Evolutionary conservation across 1,140 invertebrate species (phyloP).

Genomic region (Brachionus angularis): DNA sequence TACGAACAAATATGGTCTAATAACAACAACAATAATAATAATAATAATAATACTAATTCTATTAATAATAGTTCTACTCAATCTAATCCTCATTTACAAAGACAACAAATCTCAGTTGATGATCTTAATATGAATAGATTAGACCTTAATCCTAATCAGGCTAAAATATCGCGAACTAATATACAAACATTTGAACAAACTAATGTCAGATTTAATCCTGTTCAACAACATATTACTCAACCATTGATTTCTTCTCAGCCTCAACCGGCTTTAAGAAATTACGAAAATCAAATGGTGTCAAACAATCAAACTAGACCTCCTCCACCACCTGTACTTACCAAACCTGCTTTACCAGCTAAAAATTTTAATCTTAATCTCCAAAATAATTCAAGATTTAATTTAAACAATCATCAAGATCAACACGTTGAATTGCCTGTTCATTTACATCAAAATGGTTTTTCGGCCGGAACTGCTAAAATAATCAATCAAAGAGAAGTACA

Average conservation of each 20-base stretch:
- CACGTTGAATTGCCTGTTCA: neutral
- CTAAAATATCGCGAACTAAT: conserved; percentile 11
- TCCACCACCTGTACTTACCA: neutral
- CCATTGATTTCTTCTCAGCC: neutral
- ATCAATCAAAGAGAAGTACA: conserved; percentile 9
- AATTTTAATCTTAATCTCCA: conserved; percentile 30
- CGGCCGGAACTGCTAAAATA: neutral
- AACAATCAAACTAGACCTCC: neutral
- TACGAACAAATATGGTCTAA: conserved; percentile 39
- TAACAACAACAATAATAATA: too few species aligned
- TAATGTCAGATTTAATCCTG: neutral
- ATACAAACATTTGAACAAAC: neutral
- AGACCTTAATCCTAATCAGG: neutral
- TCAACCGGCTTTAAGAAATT: neutral
- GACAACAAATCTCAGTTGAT: conserved; percentile 18
- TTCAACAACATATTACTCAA: neutral
- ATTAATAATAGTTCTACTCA: too few species aligned
- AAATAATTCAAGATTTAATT: neutral
- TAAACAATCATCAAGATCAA: neutral
- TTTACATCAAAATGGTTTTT: neutral
- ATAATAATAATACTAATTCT: too few species aligned
- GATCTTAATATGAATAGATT: neutral
- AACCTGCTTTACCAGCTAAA: conserved; percentile 3
- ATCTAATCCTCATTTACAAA: neutral
- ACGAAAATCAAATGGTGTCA: conserved; percentile 25